These are phyloP conservation scores for Megalopta genalis DNA, from an alignment of 1,140 invertebrate species.

Conservation along the genomic window DNA sequence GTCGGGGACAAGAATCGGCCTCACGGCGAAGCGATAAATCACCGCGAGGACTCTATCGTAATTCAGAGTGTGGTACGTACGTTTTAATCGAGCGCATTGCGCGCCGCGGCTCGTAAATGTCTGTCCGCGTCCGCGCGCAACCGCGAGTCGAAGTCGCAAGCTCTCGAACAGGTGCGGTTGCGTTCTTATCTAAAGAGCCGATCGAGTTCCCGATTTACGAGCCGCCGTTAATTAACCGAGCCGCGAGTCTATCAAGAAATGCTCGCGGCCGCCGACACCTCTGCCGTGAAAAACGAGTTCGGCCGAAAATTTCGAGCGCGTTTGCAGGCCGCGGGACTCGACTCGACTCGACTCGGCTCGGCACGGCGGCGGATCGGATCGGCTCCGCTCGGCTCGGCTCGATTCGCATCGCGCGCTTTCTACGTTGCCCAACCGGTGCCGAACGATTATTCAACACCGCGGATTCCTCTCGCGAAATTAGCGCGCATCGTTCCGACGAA, in stretches of 20 bases:
- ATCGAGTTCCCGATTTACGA: conserved; percentile 8
- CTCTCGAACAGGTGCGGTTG: not conserved
- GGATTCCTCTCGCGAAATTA: conserved; percentile 21
- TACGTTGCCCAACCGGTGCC: not conserved
- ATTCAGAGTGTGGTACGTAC: conserved; percentile 2
- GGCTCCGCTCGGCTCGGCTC: not conserved
- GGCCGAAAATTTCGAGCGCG: not conserved
- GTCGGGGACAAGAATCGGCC: not conserved
- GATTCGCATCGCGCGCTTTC: not conserved
- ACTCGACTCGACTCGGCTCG: too few relatives aligned
- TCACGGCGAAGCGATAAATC: conserved; percentile 7
- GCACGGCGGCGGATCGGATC: too few relatives aligned
- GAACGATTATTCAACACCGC: not conserved
- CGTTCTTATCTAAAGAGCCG: not conserved
- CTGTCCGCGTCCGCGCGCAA: not conserved
- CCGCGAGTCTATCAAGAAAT: not conserved
- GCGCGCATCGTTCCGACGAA: conserved; percentile 12
- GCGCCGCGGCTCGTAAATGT: conserved; percentile 13
- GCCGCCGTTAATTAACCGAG: conserved; percentile 6
- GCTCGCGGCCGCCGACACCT: not conserved
- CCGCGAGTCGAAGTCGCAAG: not conserved
- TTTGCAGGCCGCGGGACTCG: too few relatives aligned
- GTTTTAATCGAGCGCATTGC: conserved; percentile 22
- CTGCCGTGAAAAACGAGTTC: not conserved
- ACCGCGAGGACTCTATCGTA: not conserved